phyloP scores from a whole-genome alignment of 30 jellyfish, hydroid and myxozoan species.

The Pseudorhiza aurosa region DNA sequence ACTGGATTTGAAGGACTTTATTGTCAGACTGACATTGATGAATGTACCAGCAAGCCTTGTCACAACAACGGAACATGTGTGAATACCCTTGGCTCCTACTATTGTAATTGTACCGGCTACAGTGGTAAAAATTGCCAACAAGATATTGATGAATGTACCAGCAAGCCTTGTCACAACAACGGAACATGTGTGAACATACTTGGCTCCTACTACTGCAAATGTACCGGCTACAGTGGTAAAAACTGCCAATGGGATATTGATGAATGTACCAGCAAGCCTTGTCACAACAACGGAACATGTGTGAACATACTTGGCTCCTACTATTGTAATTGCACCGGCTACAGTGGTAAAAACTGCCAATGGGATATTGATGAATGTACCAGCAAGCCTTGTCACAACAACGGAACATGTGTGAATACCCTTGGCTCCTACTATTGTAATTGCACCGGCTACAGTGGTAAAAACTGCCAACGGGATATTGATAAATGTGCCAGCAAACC shows the following conservation, averaged over 20 bases:
- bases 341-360: slow-evolving; percentile 58
- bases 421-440: slow-evolving; percentile 19
- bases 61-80: slow-evolving; percentile 54
- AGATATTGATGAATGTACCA: slow-evolving; percentile 30
- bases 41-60: slow-evolving; percentile 57
- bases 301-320: slow-evolving; percentile 21
- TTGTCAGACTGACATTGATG: slow-evolving; percentile 46
- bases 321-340: slow-evolving; percentile 54
- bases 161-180: slow-evolving; percentile 21
- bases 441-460: slow-evolving; percentile 53
- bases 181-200: slow-evolving; percentile 42
- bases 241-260: slow-evolving; percentile 18
- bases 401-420: slow-evolving; percentile 34
- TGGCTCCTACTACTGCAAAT: slow-evolving; percentile 42
- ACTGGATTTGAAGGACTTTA: slow-evolving; percentile 55
- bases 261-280: slow-evolving; percentile 17
- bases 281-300: slow-evolving; percentile 54
- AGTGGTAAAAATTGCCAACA: slow-evolving; percentile 24
- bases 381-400: slow-evolving; percentile 29
- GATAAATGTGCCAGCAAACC: slow-evolving; percentile 18
- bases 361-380: not conserved
- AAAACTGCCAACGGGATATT: slow-evolving; percentile 3
- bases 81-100: slow-evolving; percentile 43
- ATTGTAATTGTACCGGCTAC: slow-evolving; percentile 62
- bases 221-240: slow-evolving; percentile 51